Evolutionary conservation across 2,888 invertebrate species (phyloP).

Genomic region (Chymomyza caudatula): DNA sequence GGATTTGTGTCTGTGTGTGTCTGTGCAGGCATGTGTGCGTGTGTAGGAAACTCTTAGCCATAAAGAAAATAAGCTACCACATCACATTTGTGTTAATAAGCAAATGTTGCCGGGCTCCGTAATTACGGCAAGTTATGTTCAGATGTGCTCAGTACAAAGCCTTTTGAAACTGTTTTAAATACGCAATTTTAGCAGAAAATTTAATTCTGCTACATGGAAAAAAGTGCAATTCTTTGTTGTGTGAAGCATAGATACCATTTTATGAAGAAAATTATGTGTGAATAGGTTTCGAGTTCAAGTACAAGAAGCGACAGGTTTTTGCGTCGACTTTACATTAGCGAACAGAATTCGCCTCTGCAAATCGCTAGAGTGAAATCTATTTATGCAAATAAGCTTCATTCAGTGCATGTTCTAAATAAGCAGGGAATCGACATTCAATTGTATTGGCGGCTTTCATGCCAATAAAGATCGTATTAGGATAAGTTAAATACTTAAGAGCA

Average conservation of each 20-base stretch:
- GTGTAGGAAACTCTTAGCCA: conserved; percentile 23
- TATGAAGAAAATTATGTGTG: background rate
- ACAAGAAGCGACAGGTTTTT: too few species aligned
- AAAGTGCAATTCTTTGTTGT: background rate
- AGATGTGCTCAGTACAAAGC: background rate
- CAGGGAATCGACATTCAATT: too few species aligned
- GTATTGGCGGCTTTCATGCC: too few species aligned
- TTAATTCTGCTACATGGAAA: background rate
- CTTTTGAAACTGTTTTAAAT: background rate
- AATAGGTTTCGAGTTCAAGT: background rate
- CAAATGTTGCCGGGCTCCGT: conserved; percentile 5
- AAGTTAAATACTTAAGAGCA: too few species aligned
- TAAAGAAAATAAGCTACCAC: conserved; percentile 34
- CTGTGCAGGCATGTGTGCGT: conserved; percentile 6
- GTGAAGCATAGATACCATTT: background rate
- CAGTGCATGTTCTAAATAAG: too few species aligned
- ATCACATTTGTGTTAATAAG: conserved; percentile 48
- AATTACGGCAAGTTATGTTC: conserved; percentile 1
- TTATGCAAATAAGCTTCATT: too few species aligned
- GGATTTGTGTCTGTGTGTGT: background rate
- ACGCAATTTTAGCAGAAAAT: background rate
- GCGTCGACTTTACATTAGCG: too few species aligned
- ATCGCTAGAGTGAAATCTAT: too few species aligned
- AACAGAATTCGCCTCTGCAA: too few species aligned
- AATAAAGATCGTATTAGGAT: too few species aligned